These are phyloP conservation scores for Poecilia gillii DNA, from an alignment of 2,797 vertebrate genomes.

Conservation along the genomic window DNA sequence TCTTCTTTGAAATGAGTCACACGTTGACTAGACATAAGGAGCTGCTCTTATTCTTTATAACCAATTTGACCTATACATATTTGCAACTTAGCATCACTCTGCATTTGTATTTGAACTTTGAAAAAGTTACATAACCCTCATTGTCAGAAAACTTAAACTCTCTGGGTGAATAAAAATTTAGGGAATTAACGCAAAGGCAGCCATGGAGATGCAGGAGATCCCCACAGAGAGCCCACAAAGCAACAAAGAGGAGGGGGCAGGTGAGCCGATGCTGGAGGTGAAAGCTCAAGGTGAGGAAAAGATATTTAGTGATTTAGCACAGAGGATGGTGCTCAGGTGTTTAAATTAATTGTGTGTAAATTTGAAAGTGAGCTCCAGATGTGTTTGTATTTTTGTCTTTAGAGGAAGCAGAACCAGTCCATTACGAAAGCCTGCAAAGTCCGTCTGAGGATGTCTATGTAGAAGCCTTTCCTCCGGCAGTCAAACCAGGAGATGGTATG, in stretches of 20 bases:
- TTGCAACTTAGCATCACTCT: not conserved
- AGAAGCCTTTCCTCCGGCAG: not conserved
- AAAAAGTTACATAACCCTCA: slow-evolving; percentile 31
- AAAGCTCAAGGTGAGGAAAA: slow-evolving; percentile 45
- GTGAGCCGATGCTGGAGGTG: not conserved
- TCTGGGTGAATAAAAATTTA: slow-evolving; percentile 48
- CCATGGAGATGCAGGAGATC: slow-evolving; percentile 74
- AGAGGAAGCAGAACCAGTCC: slow-evolving; percentile 50
- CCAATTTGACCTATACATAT: not conserved
- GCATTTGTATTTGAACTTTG: not conserved
- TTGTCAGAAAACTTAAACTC: slow-evolving; percentile 10
- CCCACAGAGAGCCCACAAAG: not conserved
- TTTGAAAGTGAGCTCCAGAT: not conserved
- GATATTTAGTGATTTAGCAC: not conserved
- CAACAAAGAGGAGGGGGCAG: not conserved
- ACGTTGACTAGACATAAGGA: not conserved
- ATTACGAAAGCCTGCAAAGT: slow-evolving; percentile 53
- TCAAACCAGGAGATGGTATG: slow-evolving; percentile 53
- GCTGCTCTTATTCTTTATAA: not conserved
- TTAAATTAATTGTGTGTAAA: not conserved
- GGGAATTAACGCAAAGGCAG: slow-evolving; percentile 24
- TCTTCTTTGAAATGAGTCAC: slow-evolving; percentile 10
- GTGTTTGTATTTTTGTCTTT: slow-evolving; percentile 37
- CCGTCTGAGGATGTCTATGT: slow-evolving; percentile 71
- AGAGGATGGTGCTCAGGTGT: not conserved